Percentiles rank a stretch among this genome's conserved stretches.
Conservation (phyloP, 2,113 vertebrate genomes). For the Pithys albifrons region DNA sequence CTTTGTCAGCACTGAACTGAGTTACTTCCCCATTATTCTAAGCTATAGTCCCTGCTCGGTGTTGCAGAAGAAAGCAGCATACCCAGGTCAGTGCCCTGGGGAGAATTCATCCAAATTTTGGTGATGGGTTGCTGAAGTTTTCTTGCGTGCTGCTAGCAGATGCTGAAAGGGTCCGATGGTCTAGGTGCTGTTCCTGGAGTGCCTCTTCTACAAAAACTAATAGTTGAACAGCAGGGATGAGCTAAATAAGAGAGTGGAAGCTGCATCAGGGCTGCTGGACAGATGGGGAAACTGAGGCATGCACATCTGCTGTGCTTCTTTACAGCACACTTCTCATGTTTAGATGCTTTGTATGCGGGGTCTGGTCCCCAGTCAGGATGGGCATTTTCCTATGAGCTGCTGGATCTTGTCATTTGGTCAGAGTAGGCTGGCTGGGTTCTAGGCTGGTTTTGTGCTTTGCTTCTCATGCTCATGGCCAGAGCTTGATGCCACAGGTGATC, state of each 20-base stretch:
- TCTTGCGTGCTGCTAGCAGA: background rate
- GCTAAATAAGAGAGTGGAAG: background rate
- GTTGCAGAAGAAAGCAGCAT: slow-evolving; percentile 69
- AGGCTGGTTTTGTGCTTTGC: background rate
- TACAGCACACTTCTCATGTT: rapidly evolving
- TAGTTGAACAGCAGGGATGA: background rate
- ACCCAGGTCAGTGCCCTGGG: slow-evolving; percentile 63
- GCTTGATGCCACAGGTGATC: background rate
- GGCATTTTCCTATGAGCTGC: background rate
- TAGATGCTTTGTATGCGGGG: background rate
- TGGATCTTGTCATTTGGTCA: background rate
- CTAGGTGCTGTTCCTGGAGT: background rate
- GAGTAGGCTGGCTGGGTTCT: background rate
- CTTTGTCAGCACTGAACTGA: slow-evolving; percentile 69
- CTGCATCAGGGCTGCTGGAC: rapidly evolving
- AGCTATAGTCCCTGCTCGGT: slow-evolving; percentile 65
- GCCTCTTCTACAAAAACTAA: background rate
- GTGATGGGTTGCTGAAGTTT: background rate
- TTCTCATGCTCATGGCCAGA: rapidly evolving
- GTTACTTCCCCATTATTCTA: slow-evolving; percentile 71
- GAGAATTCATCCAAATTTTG: slow-evolving; percentile 59
- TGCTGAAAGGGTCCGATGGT: background rate
- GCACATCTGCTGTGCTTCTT: rapidly evolving
- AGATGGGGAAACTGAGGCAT: background rate
- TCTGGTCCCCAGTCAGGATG: background rate